Evolutionary conservation across 1,140 invertebrate genomes (phyloP).

Genomic region (Aphelenchoides fujianensis): DNA sequence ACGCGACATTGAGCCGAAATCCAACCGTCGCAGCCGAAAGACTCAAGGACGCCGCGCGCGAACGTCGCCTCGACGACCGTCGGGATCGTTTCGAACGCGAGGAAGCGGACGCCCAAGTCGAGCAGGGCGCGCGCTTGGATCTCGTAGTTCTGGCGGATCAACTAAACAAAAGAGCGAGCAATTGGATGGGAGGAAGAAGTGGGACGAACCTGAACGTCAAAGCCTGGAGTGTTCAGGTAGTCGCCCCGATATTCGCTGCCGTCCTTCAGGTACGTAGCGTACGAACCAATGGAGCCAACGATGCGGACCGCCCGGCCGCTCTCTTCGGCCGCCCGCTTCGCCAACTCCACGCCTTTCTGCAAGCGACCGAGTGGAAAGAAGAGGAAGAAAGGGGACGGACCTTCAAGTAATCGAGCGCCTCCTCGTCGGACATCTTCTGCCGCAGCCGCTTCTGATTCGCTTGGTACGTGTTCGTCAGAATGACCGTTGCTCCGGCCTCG

Average conservation of each 20-base stretch:
- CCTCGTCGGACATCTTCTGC: conserved; percentile 64
- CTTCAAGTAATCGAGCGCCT: conserved; percentile 67
- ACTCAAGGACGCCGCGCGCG: neutral
- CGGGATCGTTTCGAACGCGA: conserved; percentile 15
- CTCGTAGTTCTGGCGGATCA: conserved; percentile 1
- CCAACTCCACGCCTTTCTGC: conserved; percentile 5
- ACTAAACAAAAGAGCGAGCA: neutral
- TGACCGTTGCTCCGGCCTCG: conserved; percentile 9
- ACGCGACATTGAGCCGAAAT: neutral
- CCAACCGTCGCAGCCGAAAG: neutral
- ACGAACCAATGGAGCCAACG: conserved; percentile 13
- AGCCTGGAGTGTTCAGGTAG: neutral
- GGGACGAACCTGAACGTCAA: conserved; percentile 38
- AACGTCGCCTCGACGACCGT: conserved; percentile 1
- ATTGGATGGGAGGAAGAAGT: neutral
- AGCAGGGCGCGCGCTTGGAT: neutral
- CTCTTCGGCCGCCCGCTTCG: neutral
- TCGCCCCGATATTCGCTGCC: neutral
- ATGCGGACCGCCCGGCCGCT: neutral
- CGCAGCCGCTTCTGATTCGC: conserved; percentile 69
- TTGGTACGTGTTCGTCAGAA: conserved; percentile 14
- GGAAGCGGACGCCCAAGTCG: neutral
- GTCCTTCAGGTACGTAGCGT: conserved; percentile 2
- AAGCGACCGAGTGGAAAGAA: conserved; percentile 43
- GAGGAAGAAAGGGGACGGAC: conserved; percentile 66